Conservation (phyloP, 1,140 invertebrate genomes). For the Tetranychus urticae region DNA sequence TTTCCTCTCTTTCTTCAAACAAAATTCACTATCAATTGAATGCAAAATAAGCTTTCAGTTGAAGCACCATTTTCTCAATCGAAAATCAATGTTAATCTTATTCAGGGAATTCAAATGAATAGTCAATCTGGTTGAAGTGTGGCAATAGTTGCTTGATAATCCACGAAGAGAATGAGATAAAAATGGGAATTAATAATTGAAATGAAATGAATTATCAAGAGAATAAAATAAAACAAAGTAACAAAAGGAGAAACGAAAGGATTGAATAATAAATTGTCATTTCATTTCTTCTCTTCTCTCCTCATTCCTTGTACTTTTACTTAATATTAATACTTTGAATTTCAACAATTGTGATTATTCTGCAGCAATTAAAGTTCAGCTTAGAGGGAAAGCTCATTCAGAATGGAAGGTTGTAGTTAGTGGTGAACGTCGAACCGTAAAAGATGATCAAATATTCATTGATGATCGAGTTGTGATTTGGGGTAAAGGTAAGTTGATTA, state of each 20-base stretch:
- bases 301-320: not conserved
- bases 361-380: slow-evolving; percentile 41
- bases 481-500: slow-evolving; percentile 38
- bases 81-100: too few relatives aligned
- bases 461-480: slow-evolving; percentile 48
- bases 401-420: slow-evolving; percentile 58
- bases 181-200: too few relatives aligned
- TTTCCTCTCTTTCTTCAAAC: too few relatives aligned
- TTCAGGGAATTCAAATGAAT: too few relatives aligned
- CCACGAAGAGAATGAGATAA: too few relatives aligned
- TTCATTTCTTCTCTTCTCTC: not conserved
- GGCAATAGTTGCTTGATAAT: too few relatives aligned
- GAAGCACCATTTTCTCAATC: too few relatives aligned
- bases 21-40: too few relatives aligned
- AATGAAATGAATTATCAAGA: too few relatives aligned
- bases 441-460: slow-evolving; percentile 57
- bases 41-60: too few relatives aligned
- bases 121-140: too few relatives aligned
- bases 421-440: slow-evolving; percentile 45
- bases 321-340: not conserved
- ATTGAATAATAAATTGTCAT: not conserved
- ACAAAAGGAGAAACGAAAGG: not conserved
- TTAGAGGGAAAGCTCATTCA: slow-evolving; percentile 50
- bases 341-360: slow-evolving; percentile 16
- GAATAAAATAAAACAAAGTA: not conserved